Conservation (phyloP, 2,888 invertebrate species). For the Morpho achilles region DNA sequence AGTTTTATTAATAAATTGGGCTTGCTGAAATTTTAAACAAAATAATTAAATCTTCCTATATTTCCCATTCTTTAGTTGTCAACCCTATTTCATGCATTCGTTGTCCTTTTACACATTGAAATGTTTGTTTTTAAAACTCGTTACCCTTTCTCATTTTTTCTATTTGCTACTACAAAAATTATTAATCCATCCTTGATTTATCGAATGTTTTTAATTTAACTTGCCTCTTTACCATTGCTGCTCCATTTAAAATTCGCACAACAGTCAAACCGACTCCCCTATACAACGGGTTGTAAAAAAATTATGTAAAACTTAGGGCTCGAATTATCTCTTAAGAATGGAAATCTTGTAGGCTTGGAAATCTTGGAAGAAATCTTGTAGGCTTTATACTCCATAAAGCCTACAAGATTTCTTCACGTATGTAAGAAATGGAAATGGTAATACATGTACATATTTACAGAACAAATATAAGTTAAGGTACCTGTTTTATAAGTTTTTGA, state of each 20-base stretch:
- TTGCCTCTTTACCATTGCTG: conserved; percentile 33
- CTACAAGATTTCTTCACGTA: conserved; percentile 72
- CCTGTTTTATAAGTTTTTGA: conserved; percentile 57
- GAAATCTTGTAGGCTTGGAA: too few relatives aligned
- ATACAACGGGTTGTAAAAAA: conserved; percentile 64
- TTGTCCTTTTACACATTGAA: conserved; percentile 56
- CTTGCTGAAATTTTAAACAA: too few relatives aligned
- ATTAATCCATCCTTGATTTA: conserved; percentile 47
- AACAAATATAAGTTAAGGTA: conserved; percentile 42
- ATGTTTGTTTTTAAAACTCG: conserved; percentile 71
- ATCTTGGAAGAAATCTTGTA: too few relatives aligned
- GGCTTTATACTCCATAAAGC: too few relatives aligned
- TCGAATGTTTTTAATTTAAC: conserved; percentile 65
- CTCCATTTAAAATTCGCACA: conserved; percentile 50
- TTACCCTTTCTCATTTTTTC: conserved; percentile 59
- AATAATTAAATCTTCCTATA: background rate
- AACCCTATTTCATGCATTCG: conserved; percentile 38
- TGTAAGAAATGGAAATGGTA: conserved; percentile 23
- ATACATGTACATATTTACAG: conserved; percentile 45
- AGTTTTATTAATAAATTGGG: too few relatives aligned
- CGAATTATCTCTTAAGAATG: conserved; percentile 75
- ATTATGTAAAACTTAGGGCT: conserved; percentile 75
- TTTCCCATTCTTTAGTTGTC: background rate
- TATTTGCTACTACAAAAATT: conserved; percentile 62
- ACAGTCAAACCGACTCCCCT: conserved; percentile 47